phyloP scores from a whole-genome alignment of 2,113 vertebrate species.

The Nansenia antarctica region DNA sequence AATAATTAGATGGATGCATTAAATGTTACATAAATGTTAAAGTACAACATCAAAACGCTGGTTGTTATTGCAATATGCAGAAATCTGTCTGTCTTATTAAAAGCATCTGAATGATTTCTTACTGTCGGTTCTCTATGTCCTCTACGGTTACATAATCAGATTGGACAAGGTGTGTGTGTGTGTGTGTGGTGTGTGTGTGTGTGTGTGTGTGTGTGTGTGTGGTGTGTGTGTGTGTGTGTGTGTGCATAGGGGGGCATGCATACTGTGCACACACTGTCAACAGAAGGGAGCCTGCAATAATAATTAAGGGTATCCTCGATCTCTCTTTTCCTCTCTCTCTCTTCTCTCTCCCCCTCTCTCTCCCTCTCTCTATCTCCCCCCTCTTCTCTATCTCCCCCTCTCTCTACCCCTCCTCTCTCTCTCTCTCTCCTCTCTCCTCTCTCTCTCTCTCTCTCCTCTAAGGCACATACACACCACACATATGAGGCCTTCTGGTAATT shows the following conservation, averaged over 20 bases:
- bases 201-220: slow-evolving; percentile 12
- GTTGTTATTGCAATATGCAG: no score
- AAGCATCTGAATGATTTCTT: not conserved
- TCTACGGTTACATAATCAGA: slow-evolving; percentile 11
- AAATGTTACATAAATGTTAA: no score
- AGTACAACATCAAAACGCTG: no score
- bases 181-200: slow-evolving; percentile 18
- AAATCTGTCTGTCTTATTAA: not conserved
- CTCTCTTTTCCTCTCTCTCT: not conserved
- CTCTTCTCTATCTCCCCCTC: not conserved
- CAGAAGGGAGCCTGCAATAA: slow-evolving; percentile 28
- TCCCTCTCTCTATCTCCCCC: not conserved
- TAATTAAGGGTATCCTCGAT: slow-evolving; percentile 28
- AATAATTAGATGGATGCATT: no score
- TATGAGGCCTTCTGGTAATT: slow-evolving; percentile 64
- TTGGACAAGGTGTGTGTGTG: slow-evolving; percentile 8
- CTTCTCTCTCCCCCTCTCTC: not conserved
- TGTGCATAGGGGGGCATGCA: slow-evolving; percentile 36
- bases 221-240: slow-evolving; percentile 19
- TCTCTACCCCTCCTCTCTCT: not conserved
- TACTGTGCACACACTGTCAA: slow-evolving; percentile 17
- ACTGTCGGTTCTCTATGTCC: slow-evolving; percentile 1
- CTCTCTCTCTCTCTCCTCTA: slow-evolving; percentile 21
- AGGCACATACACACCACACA: slow-evolving; percentile 34
- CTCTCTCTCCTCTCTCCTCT: slow-evolving; percentile 11